Conservation (phyloP, 2,113 vertebrate species). For the Myotis yumanensis region DNA sequence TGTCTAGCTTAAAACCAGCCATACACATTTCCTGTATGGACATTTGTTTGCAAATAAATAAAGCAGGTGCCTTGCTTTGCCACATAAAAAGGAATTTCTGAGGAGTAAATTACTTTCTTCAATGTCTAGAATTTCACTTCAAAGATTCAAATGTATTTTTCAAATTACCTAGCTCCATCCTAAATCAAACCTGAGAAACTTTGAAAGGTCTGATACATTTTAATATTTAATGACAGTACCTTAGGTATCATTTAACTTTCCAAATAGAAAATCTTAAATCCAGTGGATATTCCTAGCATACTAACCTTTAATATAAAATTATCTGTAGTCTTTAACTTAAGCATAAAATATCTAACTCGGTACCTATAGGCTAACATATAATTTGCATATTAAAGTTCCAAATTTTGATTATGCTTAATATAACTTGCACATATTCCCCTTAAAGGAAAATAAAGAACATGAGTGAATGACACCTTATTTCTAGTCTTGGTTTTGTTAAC, state of each 20-base stretch:
- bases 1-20: constrained; percentile 56
- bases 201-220: constrained; percentile 6
- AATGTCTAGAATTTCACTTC: constrained; percentile 31
- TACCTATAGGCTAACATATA: not conserved
- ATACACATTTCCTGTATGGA: constrained; percentile 40
- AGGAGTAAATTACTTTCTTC: constrained; percentile 49
- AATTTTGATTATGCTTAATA: constrained; percentile 27
- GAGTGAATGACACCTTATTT: not conserved
- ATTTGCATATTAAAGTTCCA: not conserved
- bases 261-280: constrained; percentile 43
- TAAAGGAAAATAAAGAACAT: not conserved
- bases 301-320: constrained; percentile 10
- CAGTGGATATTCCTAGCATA: not conserved
- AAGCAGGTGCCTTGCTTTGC: constrained; percentile 50
- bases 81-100: constrained; percentile 33
- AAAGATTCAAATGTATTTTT: constrained; percentile 52
- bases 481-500: not conserved
- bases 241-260: constrained; percentile 34
- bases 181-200: constrained; percentile 52
- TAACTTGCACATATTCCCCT: not conserved
- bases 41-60: constrained; percentile 70
- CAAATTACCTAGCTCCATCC: not conserved
- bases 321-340: not conserved
- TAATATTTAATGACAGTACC: constrained; percentile 38
- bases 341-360: not conserved